phyloP scores from a whole-genome alignment of 2,888 invertebrate species.

The Myopa testacea region DNA sequence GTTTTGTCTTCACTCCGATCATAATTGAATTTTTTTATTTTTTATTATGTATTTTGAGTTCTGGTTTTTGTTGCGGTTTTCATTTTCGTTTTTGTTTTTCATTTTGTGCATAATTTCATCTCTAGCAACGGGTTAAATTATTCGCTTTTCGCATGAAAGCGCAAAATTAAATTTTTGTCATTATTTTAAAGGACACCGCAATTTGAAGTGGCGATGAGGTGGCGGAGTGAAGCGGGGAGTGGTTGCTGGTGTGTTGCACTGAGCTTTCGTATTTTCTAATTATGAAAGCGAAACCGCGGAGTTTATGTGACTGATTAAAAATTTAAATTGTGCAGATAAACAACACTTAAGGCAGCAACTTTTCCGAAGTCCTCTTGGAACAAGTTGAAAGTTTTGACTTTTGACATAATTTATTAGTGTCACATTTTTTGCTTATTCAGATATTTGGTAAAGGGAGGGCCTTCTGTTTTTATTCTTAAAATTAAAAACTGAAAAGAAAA shows the following conservation, averaged over 20 bases:
- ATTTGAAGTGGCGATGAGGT: background rate
- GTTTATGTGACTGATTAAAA: background rate
- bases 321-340: background rate
- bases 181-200: background rate
- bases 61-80: background rate
- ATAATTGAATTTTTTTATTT: background rate
- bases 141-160: slow-evolving; percentile 4
- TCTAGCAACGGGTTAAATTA: slow-evolving; percentile 8
- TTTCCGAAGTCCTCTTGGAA: background rate
- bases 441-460: too few species aligned
- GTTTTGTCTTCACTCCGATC: background rate
- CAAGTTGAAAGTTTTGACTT: too few species aligned
- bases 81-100: background rate
- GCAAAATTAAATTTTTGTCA: slow-evolving; percentile 14
- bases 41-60: background rate
- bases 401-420: too few species aligned
- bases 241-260: background rate
- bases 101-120: slow-evolving; percentile 11
- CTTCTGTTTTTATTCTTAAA: too few species aligned
- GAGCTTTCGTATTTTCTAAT: slow-evolving; percentile 1
- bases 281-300: background rate
- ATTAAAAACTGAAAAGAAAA: too few species aligned
- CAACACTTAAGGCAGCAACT: background rate
- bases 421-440: too few species aligned
- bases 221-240: background rate